Evolutionary conservation across 2,797 vertebrate genomes (phyloP), one percentile per base, ranked within the genome.

Genomic region (Gymnoscopelus microlampas): DNA sequence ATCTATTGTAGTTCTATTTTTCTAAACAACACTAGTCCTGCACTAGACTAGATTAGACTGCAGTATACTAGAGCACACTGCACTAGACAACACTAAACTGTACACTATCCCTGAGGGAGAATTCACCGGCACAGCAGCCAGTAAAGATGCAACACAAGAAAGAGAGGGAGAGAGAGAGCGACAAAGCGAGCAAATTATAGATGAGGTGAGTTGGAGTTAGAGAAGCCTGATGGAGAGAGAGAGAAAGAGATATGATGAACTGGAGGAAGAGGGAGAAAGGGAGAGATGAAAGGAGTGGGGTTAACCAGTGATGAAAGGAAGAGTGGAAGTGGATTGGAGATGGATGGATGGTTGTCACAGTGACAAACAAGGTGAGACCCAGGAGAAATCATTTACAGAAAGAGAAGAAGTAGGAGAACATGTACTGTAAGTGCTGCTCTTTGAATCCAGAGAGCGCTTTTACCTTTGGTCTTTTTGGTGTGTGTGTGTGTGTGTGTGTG

Each of bases 301-400:
- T 19, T 19, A 19, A 19, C 19, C 19, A 15, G 32, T 23, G 14
- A 14, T 9, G 7, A 29, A 50, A 11, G 9, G 15, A 6, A n/a
- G 15, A 23, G n/a, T 19, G 35, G 19, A 23, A 32, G 6, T 19
- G 5, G 39, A n/a, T 19, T n/a, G 12, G 11, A 49, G 60, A 14
- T 15, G 4, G 32, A 3, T 68, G 66, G 74, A 68, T 74, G 60
- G 70, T 71, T 6, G 15, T 63, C 60, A 1, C 59, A 81, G 57
- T 68, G 73, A 79, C 19, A 78, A 86, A 84, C 69, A 70, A 81
- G 67, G 63, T 78, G 64, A 82, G 74, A 84, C 71, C 69, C 73
- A 62, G 67, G 66, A 77, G 77, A 81, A 75, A 54, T 72, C 63
- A 75, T 85, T 76, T 78, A 64, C 63, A 76, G 61, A 58, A 54